Percentiles rank a stretch among this genome's conserved stretches.
Evolutionary conservation across 35 echinoderm and acorn worm genomes (phyloP).

Genomic region (Apostichopus japonicus): DNA sequence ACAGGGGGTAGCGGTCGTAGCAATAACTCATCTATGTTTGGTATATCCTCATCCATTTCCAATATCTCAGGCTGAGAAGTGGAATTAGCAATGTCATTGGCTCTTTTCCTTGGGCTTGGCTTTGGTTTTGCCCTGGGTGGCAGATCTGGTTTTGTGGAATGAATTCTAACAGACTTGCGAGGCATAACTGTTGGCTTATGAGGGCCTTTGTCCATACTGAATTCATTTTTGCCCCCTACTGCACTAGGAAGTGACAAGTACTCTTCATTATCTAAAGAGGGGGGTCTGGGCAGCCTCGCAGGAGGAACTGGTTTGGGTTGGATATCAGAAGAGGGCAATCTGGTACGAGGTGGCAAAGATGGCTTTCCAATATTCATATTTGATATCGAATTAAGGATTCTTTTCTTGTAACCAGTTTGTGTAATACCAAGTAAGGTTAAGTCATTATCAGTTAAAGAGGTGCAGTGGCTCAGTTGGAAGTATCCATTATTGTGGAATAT

Average conservation of each 20-base stretch:
- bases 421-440: conserved; percentile 13
- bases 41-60: background rate
- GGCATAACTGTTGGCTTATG: conserved; percentile 33
- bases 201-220: background rate
- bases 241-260: background rate
- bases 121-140: conserved; percentile 13
- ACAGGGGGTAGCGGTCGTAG: conserved; percentile 40
- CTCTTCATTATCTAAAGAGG: conserved; percentile 35
- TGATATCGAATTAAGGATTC: conserved; percentile 34
- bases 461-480: background rate
- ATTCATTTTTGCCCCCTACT: background rate
- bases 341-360: conserved; percentile 18
- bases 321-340: background rate
- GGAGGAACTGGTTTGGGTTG: conserved; percentile 7
- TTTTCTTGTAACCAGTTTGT: conserved; percentile 50
- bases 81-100: background rate
- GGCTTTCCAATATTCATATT: conserved; percentile 9
- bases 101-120: conserved; percentile 30
- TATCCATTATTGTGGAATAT: conserved; percentile 34
- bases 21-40: background rate
- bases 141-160: background rate
- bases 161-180: background rate
- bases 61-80: background rate
- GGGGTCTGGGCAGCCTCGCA: background rate
- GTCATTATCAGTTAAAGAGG: conserved; percentile 28